Base-by-base conservation (phyloP, 2,888 invertebrate species). In the Limnephilus marmoratus region DNA sequence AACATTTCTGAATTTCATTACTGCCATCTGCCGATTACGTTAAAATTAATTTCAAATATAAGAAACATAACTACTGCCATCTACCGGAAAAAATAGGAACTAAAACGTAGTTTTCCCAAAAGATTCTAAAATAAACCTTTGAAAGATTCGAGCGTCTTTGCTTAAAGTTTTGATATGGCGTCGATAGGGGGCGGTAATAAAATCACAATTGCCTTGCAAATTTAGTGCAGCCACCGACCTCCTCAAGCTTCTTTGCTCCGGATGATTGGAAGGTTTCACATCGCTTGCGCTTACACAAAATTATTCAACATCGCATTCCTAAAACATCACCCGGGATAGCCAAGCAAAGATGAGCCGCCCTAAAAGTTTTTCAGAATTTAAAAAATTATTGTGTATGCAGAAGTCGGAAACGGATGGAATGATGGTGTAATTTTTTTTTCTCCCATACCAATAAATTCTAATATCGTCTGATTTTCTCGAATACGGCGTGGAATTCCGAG, bases 251-350 rank as follows among this genome's bases (percentile, higher is more conserved):
- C 83, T 91, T 89, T 91, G 89, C 87, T 91, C 91, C 91, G 88
- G 89, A 83, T 89, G 83, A 31, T 34, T 82, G 68, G 49, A 91
- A 91, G 91, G 89, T 91, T 91, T 88, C 53, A 91, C 87, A 88
- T 83, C 83, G 89, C 88, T 91, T 89, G 81, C 85, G 53, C 68
- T 68, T n/a, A 24, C 68, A 68, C 68, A 68, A 68, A 68, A 68
- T 68, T n/a, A 68, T 68, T 68, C 90, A 53, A 49, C 49, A 29
- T 45, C 83, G 90, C 82, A 90, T 90, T 34, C 82, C 82, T 34
- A 68, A 68, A 68, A 68, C 68, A 68, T 68, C 68, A n/a, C 82
- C 15, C 31, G 29, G 82, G 82, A 31, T 82, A 82, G 18, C 3
- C 29, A 5, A 82, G 31, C 31, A 29, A 68, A 53, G 18, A 68